Percentiles rank a stretch among this genome's conserved stretches.
phyloP scores from a whole-genome alignment of 2,797 vertebrate genomes.

The Smutsia gigantea region DNA sequence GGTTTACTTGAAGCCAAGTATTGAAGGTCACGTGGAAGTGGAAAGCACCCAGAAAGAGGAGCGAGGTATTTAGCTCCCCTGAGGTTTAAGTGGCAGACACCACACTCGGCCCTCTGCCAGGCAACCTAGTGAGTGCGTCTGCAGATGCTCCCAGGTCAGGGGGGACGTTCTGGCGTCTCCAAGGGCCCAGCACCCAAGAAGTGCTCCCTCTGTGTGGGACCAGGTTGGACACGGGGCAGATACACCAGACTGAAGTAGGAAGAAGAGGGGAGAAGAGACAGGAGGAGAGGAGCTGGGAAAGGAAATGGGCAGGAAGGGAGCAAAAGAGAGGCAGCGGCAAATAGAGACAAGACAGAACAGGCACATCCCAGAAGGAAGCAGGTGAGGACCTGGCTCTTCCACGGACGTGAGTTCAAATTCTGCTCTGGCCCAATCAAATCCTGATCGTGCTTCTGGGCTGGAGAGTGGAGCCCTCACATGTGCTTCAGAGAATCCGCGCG shows the following conservation, averaged over 20 bases:
- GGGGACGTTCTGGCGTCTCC: not conserved
- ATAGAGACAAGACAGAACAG: not conserved
- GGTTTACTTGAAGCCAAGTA: not conserved
- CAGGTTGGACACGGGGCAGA: not conserved
- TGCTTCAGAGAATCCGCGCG: accelerated
- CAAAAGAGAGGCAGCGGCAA: not conserved
- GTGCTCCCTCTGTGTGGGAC: accelerated
- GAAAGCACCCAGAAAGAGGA: not conserved
- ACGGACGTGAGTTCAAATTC: accelerated
- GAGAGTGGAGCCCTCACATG: not conserved
- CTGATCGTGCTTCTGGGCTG: not conserved
- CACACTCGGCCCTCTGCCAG: accelerated
- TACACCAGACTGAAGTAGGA: not conserved
- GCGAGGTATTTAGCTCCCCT: not conserved
- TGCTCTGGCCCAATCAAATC: not conserved
- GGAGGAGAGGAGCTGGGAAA: not conserved
- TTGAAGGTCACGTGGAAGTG: not conserved
- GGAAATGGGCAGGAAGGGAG: not conserved
- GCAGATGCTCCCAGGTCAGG: accelerated
- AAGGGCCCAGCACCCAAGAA: accelerated
- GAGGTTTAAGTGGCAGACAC: not conserved
- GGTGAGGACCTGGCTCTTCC: accelerated
- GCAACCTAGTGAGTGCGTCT: not conserved
- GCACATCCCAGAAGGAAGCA: not conserved
- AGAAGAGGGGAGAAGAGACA: not conserved